These are phyloP conservation scores for Acanthis flammea DNA, from an alignment of 2,797 vertebrate species.

Conservation along the genomic window DNA sequence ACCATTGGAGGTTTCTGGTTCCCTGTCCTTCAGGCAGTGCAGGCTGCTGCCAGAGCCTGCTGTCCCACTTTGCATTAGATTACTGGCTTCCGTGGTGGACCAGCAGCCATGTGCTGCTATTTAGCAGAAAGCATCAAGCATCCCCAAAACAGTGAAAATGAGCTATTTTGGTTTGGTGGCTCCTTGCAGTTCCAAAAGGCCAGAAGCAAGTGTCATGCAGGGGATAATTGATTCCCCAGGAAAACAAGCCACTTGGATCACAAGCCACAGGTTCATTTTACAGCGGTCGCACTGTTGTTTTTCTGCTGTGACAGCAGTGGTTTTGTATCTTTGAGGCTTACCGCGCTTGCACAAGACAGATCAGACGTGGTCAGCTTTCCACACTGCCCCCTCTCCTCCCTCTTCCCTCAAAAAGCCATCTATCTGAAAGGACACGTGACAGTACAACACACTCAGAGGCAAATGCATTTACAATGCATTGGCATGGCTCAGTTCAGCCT, in stretches of 20 bases:
- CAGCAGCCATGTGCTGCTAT: neutral
- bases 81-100: conserved; percentile 9
- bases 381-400: neutral
- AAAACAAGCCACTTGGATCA: conserved; percentile 50
- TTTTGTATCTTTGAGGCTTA: conserved; percentile 3
- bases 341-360: neutral
- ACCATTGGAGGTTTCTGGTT: neutral
- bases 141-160: conserved; percentile 19
- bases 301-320: neutral
- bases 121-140: conserved; percentile 16
- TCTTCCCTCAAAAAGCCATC: neutral
- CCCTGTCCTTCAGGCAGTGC: neutral
- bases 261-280: neutral
- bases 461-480: conserved; percentile 10
- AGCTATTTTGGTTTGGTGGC: conserved; percentile 31
- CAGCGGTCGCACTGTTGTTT: neutral
- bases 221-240: neutral
- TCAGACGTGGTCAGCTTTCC: neutral
- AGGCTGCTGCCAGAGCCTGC: neutral
- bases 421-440: neutral
- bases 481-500: conserved; percentile 37
- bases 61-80: neutral
- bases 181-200: conserved; percentile 23
- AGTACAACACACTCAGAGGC: neutral
- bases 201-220: neutral